Evolutionary conservation across 2,113 vertebrate species (phyloP), one percentile per base, ranked within the genome.

Genomic region (Datnioides undecimradiatus): DNA sequence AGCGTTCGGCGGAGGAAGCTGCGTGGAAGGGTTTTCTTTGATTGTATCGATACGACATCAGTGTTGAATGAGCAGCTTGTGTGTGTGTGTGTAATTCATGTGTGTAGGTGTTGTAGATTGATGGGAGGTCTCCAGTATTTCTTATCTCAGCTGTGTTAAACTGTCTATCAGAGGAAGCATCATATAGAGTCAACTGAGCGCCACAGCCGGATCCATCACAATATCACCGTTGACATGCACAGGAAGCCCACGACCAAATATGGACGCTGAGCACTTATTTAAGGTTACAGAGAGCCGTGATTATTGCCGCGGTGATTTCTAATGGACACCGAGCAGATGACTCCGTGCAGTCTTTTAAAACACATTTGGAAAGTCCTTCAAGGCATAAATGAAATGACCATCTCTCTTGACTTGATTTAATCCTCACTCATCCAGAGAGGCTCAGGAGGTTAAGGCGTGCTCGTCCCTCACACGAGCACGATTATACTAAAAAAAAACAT

Each of bases 31-130:
- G 12, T 8, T 48, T 62, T 8, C 41, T 62, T 52, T 71, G 67
- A 83, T 62, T 40, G 34, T 55, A 55, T 17, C 62, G 86, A 84
- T 77, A 40, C 1, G 21, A 34, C 33, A 60, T 34, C 34, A 1
- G 36, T 5, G 27, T 29, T 31, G 72, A 65, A 27, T 25, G 29
- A 48, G 34, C 1, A 23, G 11, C 31, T 11, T 38, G 33, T 58
- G 34, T 62, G 70, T 40, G 55, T 80, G 68, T 25, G 55, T 17
- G 12, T 25, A 51, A 59, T 40, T 33, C 51, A 71, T 46, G 23
- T 70, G 62, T 58, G n/a, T 23, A 25, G 33, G 34, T 64, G 38
- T 1, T 41, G 46, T 21, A 51, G 41, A 54, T 45, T 64, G 52
- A 67, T 21, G 59, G 57, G 23, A 4, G 40, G 78, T 27, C n/a